Evolutionary conservation across 2,113 vertebrate species (phyloP), one percentile per base, ranked within the genome.

Genomic region (Equus przewalskii): DNA sequence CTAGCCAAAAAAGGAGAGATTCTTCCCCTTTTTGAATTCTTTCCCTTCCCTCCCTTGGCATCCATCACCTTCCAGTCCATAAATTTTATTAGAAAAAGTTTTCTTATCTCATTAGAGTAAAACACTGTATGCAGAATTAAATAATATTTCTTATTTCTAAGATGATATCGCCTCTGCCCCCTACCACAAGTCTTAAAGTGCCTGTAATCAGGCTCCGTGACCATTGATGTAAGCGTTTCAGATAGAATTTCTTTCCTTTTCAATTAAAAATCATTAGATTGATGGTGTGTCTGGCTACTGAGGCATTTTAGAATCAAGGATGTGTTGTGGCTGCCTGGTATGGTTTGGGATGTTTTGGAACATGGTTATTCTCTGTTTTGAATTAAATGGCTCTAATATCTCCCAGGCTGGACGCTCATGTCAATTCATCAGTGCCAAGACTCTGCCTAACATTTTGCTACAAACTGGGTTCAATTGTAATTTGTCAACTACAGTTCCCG

Each of bases 371-470:
- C 54, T 87, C 69, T 81, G 15, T 33, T 95, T 30, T 91, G 92
- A 92, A 93, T 75, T 89, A 96, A 98, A 94, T 79, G n/a, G 44
- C 7, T 76, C 6, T 15, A 94, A 94, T 64, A 70, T 46, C 36
- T 79, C 79, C 81, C 81, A 92, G 51, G 83, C 81, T 73, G 94
- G 81, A 96, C 84, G 84, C 75, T 75, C 41, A 7, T 2, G 72
- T 96, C 97, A 97, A 82, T 72, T 97, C 70, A 97, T 98, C 97
- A 97, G 56, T 36, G 75, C 30, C 96, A 96, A 76, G 8, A 46
- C 44, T 87, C 93, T 97, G 84, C 98, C 97, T 96, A 64, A 95
- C 94, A 97, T 75, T 92, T 72, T 87, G 75, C 72, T 96, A 91
- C 58, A 89, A 73, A 87, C 81, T 95, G 92, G 95, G 70, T 97